Conservation (phyloP, 2,888 invertebrate genomes). For the Ectropis crepuscularia region DNA sequence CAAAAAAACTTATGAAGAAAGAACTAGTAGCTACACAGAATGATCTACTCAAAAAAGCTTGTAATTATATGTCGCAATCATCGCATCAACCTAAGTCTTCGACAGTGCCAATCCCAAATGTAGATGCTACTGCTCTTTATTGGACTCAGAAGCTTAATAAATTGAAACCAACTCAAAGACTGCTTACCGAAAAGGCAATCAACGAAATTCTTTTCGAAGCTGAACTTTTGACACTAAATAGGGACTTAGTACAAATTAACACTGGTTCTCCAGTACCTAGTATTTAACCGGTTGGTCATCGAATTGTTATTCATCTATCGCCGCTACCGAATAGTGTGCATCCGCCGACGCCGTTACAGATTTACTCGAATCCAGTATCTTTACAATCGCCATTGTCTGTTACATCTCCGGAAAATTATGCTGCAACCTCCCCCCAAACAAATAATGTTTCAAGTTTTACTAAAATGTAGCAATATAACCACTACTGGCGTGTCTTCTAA, state of each 20-base stretch:
- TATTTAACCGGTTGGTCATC: no score
- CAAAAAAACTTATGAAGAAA: not conserved
- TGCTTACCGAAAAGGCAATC: not conserved
- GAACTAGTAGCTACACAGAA: not conserved
- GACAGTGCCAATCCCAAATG: not conserved
- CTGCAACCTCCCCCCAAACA: not conserved
- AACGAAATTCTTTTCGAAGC: no score
- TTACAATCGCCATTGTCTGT: no score
- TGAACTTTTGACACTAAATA: not conserved
- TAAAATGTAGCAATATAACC: not conserved
- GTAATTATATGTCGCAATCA: not conserved
- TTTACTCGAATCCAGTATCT: no score
- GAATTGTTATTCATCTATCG: no score
- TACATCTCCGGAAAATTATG: slow-evolving; percentile 1
- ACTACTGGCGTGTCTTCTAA: not conserved
- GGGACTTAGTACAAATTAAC: no score
- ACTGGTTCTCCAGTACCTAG: no score
- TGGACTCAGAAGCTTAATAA: not conserved
- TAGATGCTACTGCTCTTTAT: not conserved
- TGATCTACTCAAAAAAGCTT: not conserved
- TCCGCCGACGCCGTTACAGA: no score
- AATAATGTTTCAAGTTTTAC: not conserved
- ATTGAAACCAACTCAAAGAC: not conserved
- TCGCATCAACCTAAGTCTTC: not conserved
- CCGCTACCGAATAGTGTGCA: no score